phyloP scores from a whole-genome alignment of 2,797 vertebrate species.

The Acipenser transmontanus region DNA sequence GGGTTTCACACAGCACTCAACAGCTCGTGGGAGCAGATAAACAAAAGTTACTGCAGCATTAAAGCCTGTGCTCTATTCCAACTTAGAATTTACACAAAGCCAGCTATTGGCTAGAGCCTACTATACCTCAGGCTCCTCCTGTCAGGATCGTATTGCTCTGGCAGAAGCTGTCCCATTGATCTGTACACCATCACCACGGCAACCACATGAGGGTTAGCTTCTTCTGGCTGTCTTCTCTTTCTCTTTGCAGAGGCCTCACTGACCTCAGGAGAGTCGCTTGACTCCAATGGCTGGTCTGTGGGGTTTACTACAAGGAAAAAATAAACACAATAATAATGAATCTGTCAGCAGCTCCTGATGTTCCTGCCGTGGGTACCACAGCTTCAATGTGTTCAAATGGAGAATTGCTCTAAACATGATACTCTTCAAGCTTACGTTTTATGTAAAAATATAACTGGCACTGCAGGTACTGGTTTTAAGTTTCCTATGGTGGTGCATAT shows the following conservation, averaged over 20 bases:
- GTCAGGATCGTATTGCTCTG: conserved; percentile 85
- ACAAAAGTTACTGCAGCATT: no score
- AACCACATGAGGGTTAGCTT: conserved; percentile 58
- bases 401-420: no score
- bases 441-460: background rate
- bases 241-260: conserved; percentile 47
- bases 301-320: conserved; percentile 43
- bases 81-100: no score
- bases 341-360: no score
- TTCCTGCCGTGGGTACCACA: no score
- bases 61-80: no score
- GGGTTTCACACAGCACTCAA: no score
- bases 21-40: no score
- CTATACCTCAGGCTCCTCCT: conserved; percentile 83
- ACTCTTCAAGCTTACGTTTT: no score
- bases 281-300: conserved; percentile 47
- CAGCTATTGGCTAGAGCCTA: no score
- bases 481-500: no score
- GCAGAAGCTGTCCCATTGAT: conserved; percentile 80
- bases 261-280: conserved; percentile 35
- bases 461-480: background rate
- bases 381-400: no score
- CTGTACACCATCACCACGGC: conserved; percentile 84
- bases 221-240: conserved; percentile 67
- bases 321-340: background rate